Percentiles rank a stretch among this genome's conserved stretches.
These are phyloP conservation scores for Pseudomyrmex gracilis DNA, from an alignment of 1,140 invertebrate genomes.

Conservation along the genomic window DNA sequence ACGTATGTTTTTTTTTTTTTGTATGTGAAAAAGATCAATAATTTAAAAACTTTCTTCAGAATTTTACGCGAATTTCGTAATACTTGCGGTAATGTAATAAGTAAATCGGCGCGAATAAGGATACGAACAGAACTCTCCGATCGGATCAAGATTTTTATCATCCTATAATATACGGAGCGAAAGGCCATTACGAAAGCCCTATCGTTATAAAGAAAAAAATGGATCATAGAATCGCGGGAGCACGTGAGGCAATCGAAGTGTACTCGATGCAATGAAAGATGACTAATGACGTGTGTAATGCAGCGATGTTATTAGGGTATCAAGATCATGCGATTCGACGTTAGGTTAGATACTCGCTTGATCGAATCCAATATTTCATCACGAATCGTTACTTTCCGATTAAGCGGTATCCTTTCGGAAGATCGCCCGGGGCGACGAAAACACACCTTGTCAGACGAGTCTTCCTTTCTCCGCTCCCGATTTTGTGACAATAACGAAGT, in stretches of 20 bases:
- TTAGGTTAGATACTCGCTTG: neutral
- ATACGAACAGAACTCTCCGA: neutral
- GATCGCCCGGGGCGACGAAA: conserved; percentile 53
- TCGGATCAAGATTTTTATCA: conserved; percentile 3
- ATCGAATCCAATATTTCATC: conserved; percentile 4
- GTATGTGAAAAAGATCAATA: no score
- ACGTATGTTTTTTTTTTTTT: no score
- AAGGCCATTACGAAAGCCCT: conserved; percentile 14
- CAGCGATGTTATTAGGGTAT: conserved; percentile 35
- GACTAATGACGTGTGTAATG: conserved; percentile 38
- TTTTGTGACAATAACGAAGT: neutral
- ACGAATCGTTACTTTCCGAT: conserved; percentile 46
- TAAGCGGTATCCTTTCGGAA: conserved; percentile 35
- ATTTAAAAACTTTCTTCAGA: no score
- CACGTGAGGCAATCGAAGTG: conserved; percentile 28
- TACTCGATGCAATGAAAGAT: conserved; percentile 17
- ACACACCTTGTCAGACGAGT: conserved; percentile 19
- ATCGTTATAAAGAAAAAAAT: conserved; percentile 41
- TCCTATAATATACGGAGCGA: neutral
- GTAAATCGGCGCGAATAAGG: no score
- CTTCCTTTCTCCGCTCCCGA: conserved; percentile 59
- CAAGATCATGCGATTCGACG: conserved; percentile 18
- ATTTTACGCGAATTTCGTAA: no score
- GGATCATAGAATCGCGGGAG: conserved; percentile 14
- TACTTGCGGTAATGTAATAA: no score